phyloP scores from a whole-genome alignment of 2,888 invertebrate species.

The Caradrina kadenii region DNA sequence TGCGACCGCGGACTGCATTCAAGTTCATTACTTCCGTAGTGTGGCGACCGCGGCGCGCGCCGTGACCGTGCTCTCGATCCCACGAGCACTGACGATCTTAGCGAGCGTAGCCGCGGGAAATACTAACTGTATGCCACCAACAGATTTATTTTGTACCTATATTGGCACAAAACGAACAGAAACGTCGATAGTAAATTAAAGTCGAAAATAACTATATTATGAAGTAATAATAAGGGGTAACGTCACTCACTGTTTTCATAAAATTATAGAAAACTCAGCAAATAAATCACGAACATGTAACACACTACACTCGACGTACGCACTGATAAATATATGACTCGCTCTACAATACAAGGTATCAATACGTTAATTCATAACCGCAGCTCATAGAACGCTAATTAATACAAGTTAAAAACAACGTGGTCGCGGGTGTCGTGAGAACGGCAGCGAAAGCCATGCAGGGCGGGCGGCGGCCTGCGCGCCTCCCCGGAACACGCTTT shows the following conservation, averaged over 20 bases:
- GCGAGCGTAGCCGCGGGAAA: conserved; percentile 30
- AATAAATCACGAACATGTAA: neutral
- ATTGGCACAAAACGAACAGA: neutral
- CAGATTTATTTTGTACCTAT: neutral
- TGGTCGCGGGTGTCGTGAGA: conserved; percentile 85
- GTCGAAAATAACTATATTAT: neutral
- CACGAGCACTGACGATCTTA: conserved; percentile 64
- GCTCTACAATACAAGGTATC: conserved; percentile 9
- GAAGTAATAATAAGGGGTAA: neutral
- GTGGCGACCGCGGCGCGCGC: conserved; percentile 81
- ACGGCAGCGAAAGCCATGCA: conserved; percentile 87
- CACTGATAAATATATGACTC: neutral
- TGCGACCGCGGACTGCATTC: conserved; percentile 87
- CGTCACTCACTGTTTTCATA: neutral
- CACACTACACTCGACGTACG: neutral
- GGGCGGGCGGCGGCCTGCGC: conserved; percentile 81
- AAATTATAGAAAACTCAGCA: neutral
- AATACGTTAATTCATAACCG: conserved; percentile 33
- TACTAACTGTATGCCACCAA: conserved; percentile 15
- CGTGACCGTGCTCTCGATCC: conserved; percentile 85
- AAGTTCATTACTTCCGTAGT: conserved; percentile 91
- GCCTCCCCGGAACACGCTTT: conserved; percentile 88
- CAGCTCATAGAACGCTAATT: conserved; percentile 69
- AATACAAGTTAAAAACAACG: conserved; percentile 81
- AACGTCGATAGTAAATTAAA: neutral